Conservation (phyloP, 2,113 vertebrate species). For the Sinocyclocheilus anshuiensis region DNA sequence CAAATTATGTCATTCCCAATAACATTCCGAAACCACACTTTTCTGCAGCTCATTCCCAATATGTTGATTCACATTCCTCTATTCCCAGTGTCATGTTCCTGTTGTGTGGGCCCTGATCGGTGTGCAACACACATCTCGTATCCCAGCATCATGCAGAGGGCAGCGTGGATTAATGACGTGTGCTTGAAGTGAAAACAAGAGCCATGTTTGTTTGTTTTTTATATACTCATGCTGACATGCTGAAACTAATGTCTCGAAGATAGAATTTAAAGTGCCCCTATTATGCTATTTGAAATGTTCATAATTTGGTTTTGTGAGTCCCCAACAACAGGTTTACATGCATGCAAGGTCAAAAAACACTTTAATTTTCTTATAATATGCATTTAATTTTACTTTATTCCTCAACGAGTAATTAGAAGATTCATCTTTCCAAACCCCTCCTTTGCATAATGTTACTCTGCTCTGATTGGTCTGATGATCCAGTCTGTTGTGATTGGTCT, state of each 20-base stretch:
- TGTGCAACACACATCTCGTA: background rate
- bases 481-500: no score
- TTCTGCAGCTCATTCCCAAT: background rate
- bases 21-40: slow-evolving; percentile 24
- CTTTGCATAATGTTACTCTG: no score
- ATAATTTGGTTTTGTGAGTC: no score
- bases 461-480: no score
- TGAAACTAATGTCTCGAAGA: background rate
- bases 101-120: background rate
- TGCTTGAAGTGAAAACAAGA: background rate
- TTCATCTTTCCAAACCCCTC: no score
- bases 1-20: slow-evolving; percentile 33
- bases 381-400: no score
- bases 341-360: no score
- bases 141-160: background rate
- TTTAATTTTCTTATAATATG: no score
- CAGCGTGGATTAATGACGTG: slow-evolving; percentile 9
- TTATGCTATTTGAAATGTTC: no score
- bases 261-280: background rate
- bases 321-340: no score
- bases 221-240: background rate
- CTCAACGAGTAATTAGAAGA: no score
- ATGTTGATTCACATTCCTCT: slow-evolving; percentile 16
- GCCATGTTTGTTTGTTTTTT: background rate
- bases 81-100: background rate